Evolutionary conservation across 23 tunicate genomes (phyloP).

Genomic region (Halocynthia aurantium): DNA sequence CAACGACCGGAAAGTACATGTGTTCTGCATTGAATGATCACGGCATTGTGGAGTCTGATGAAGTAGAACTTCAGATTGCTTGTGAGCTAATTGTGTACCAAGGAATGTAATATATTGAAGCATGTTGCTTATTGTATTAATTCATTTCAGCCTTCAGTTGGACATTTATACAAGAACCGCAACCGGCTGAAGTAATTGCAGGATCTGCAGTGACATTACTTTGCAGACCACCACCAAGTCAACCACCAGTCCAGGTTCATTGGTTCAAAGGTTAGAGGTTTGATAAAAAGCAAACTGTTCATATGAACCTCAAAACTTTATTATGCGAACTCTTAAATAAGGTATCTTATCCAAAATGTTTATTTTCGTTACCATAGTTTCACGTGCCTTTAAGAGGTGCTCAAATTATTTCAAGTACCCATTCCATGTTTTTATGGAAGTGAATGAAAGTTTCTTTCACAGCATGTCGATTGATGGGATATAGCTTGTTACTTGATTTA

Average conservation of each 20-base stretch:
- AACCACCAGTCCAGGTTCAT: neutral
- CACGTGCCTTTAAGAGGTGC: no score
- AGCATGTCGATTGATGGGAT: no score
- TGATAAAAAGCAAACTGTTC: no score
- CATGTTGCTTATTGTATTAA: neutral
- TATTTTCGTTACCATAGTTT: no score
- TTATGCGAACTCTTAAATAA: no score
- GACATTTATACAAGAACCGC: conserved; percentile 7
- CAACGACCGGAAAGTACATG: neutral
- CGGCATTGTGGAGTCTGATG: neutral
- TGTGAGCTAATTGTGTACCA: neutral
- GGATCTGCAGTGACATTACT: neutral
- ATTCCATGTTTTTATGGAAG: no score
- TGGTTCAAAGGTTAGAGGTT: neutral
- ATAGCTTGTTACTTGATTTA: no score
- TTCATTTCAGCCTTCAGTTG: neutral
- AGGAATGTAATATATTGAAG: neutral
- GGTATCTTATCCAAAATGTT: no score
- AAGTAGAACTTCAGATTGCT: conserved; percentile 5
- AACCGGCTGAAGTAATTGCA: neutral
- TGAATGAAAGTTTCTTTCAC: no score
- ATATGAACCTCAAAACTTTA: no score
- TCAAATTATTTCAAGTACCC: no score
- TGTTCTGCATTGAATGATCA: neutral
- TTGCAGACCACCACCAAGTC: neutral